Evolutionary conservation across 2,888 invertebrate genomes (phyloP).

Genomic region (Anarsia innoxiella): DNA sequence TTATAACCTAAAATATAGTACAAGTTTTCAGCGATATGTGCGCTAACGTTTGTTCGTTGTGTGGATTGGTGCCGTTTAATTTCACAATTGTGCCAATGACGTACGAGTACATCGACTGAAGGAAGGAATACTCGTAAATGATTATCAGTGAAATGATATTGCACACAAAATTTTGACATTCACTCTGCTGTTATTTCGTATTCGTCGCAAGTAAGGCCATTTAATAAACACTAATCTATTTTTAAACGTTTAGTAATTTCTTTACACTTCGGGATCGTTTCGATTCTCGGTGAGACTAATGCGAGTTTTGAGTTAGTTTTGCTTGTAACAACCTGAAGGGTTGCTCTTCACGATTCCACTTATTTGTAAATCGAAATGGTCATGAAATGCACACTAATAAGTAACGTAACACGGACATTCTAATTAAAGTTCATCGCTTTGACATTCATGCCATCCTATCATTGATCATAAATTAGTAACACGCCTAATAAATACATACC

Average conservation of each 20-base stretch:
- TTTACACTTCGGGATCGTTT: constrained; percentile 69
- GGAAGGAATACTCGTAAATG: constrained; percentile 54
- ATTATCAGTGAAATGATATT: constrained; percentile 74
- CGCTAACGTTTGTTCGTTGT: constrained; percentile 69
- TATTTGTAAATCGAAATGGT: constrained; percentile 45
- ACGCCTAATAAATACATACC: constrained; percentile 59
- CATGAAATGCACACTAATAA: constrained; percentile 69
- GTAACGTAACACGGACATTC: constrained; percentile 67
- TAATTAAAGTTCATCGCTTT: constrained; percentile 75
- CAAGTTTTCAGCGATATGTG: constrained; percentile 76
- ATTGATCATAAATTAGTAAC: constrained; percentile 63
- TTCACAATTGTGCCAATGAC: constrained; percentile 69
- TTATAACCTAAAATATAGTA: constrained; percentile 76
- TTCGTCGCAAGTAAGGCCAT: constrained; percentile 75
- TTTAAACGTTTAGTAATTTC: constrained; percentile 75
- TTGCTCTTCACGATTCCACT: constrained; percentile 50
- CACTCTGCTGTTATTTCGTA: constrained; percentile 73
- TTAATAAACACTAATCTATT: constrained; percentile 75
- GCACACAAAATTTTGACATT: constrained; percentile 75
- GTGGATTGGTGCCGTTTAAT: constrained; percentile 70
- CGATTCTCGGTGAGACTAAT: constrained; percentile 69
- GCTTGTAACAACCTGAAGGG: constrained; percentile 58
- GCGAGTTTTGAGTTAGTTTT: constrained; percentile 59
- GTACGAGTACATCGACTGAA: constrained; percentile 65
- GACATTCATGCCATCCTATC: constrained; percentile 72